A percentile compares a stretch with the other conserved stretches of the same genome.
Evolutionary conservation across 2,888 invertebrate genomes (phyloP).

Genomic region (Euproctis similis): DNA sequence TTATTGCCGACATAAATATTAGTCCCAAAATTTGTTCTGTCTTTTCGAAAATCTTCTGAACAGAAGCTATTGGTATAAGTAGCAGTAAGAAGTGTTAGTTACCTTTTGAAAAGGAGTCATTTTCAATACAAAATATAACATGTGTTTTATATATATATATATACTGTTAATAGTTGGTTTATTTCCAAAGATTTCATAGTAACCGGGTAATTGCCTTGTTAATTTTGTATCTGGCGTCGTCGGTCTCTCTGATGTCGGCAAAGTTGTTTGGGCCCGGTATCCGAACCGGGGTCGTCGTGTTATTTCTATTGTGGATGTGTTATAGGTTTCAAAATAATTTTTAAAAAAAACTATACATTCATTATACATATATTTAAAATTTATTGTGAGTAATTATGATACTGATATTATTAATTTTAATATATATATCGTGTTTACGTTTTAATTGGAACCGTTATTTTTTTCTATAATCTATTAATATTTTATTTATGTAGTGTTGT

Average conservation of each 20-base stretch:
- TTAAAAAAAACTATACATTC: conserved; percentile 49
- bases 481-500: too few species aligned
- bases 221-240: conserved; percentile 58
- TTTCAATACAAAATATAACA: too few species aligned
- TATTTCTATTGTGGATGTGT: conserved; percentile 36
- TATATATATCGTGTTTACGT: conserved; percentile 35
- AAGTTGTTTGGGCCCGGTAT: conserved; percentile 55
- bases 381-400: conserved; percentile 45
- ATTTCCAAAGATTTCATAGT: conserved; percentile 45
- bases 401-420: conserved; percentile 22
- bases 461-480: conserved; percentile 12
- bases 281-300: conserved; percentile 48
- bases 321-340: conserved; percentile 50
- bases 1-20: too few species aligned
- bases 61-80: too few species aligned
- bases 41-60: too few species aligned
- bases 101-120: too few species aligned
- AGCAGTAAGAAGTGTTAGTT: too few species aligned
- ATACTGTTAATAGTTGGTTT: conserved; percentile 35
- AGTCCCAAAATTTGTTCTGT: too few species aligned
- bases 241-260: conserved; percentile 57
- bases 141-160: conserved; percentile 48
- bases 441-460: conserved; percentile 42
- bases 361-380: conserved; percentile 50
- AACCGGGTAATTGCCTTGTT: conserved; percentile 67